Evolutionary conservation across 2,888 invertebrate genomes (phyloP), one percentile per base, ranked within the genome.

Genomic region (Diachrysia chrysitis): DNA sequence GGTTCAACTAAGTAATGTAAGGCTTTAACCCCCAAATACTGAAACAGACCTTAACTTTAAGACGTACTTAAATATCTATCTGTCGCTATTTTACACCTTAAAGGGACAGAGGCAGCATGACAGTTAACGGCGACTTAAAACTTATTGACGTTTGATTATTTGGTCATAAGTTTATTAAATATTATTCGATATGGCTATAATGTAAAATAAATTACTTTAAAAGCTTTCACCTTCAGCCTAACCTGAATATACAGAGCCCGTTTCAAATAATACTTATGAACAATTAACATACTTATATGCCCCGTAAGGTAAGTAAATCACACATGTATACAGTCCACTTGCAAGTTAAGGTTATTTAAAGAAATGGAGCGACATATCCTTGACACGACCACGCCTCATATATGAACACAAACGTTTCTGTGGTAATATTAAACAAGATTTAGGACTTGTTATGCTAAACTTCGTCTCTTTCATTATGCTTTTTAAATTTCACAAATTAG

Each of bases 331-430:
- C 29, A 10, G 76, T 63, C 76, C 76, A n/a, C n/a, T 79, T 79
- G 71, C 57, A 29, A 19, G 10, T 23, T 71, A 79, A 76, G 76
- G 76, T 58, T 58, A 19, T 59, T 48, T 62, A 55, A 59, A 69
- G 12, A 76, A 78, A 21, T 77, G 53, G 68, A 54, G 16, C 77
- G 63, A 37, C 6, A 51, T 17, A 81, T 76, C 81, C 81, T 81
- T 81, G 81, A 81, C 83, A 81, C 67, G 58, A 46, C 70, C 55
- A 57, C 25, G 56, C 48, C 48, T 48, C 60, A 71, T 60, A 58
- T 60, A 19, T 64, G 9, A 42, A 48, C 37, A 48, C 32, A 17
- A 70, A 55, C 32, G 66, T 74, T 73, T 54, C 32, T 63, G 65
- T 46, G 29, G 42, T 21, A 48, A 48, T 63, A 63, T 61, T 63